Evolutionary conservation across 2,888 invertebrate species (phyloP), one percentile per base, ranked within the genome.

Genomic region (Cheilosia pagana): DNA sequence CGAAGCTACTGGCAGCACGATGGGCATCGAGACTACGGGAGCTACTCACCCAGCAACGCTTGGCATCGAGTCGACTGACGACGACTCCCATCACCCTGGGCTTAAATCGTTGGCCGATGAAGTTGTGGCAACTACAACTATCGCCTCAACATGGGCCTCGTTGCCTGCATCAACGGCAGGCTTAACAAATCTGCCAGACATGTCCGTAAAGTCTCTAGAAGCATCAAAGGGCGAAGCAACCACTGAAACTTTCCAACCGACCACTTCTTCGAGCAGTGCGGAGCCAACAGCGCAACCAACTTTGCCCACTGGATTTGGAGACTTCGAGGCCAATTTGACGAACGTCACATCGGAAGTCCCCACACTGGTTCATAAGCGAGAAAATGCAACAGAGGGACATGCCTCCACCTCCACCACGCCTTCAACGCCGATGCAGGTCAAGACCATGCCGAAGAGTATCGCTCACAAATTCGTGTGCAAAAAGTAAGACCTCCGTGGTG

Each of bases 161-260:
- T 7, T 60, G 21, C 85, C 86, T 3, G 86, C 87, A 3, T 86
- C 90, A n/a, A 87, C 86, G 0, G 87, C 87, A 53, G 89, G 88
- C 63, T 35, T 59, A 19, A 62, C 52, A 31, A 71, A 60, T 35
- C 21, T 86, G 10, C 74, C 85, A 0, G 87, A 88, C 21, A 75
- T 89, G 48, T 86, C 87, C 14, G 87, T 76, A 4, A 87, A 89
- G 67, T 67, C 88, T 19, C 59, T 87, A 23, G 81, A 87, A 31
- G 79, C 72, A n/a, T n/a, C n/a, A 62, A 75, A 81, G 10, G 81
- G 23, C 21, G 5, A 31, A 8, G 72, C 83, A 19, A 70, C 81
- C 1, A 72, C 63, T 21, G 75, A 35, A 68, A 62, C 77, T 35
- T 76, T 76, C 12, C 55, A 75, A 3, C 43, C 57, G 7, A 53